Conservation (phyloP, 2,113 vertebrate species). For the Galbula dea region DNA sequence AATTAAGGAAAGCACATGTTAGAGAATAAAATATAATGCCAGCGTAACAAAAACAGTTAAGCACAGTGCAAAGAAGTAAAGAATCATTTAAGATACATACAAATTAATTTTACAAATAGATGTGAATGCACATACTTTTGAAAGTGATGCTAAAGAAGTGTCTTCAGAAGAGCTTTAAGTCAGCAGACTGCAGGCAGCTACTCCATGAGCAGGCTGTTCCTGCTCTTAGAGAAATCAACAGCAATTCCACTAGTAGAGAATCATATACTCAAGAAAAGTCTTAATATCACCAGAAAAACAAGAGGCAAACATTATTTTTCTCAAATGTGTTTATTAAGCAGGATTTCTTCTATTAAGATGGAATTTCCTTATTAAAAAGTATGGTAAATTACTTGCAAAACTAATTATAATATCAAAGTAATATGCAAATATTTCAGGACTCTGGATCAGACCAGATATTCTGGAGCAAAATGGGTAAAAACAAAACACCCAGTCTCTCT, state of each 20-base stretch:
- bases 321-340: not conserved
- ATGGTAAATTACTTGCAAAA: not conserved
- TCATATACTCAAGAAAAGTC: not conserved
- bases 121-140: not conserved
- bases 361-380: not conserved
- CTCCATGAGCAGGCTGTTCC: not conserved
- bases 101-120: not conserved
- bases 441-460: not conserved
- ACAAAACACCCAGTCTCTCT: not conserved
- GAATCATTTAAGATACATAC: not conserved
- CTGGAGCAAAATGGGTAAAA: constrained; percentile 30
- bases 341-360: not conserved
- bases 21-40: not conserved
- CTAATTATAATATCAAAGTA: not conserved
- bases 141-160: not conserved
- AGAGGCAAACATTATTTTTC: not conserved
- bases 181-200: not conserved
- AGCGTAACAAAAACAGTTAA: not conserved
- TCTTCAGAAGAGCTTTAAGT: not conserved
- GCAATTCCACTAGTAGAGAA: not conserved
- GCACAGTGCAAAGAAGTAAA: not conserved
- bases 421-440: not conserved
- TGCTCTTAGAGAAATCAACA: not conserved
- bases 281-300: not conserved
- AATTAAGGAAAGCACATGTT: not conserved